A percentile compares a stretch with the other conserved stretches of the same genome.
phyloP scores from a whole-genome alignment of 2,888 invertebrate genomes.

The Sesia bembeciformis region DNA sequence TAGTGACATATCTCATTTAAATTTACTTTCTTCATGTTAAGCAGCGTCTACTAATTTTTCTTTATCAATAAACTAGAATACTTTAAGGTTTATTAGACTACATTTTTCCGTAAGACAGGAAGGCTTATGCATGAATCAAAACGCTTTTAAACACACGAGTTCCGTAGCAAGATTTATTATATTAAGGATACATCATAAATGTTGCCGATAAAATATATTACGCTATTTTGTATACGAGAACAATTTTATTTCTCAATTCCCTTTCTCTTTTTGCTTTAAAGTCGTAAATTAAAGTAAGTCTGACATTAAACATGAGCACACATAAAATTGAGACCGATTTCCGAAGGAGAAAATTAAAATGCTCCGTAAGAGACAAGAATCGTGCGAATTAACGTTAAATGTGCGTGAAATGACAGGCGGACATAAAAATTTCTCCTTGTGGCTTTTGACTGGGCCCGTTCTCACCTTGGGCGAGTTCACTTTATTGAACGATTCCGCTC shows the following conservation, averaged over 20 bases:
- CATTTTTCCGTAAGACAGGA: neutral
- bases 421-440: constrained; percentile 60
- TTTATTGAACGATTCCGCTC: constrained; percentile 46
- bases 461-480: constrained; percentile 51
- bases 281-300: constrained; percentile 42
- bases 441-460: constrained; percentile 46
- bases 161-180: constrained; percentile 38
- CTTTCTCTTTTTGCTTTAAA: constrained; percentile 26
- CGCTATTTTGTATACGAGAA: constrained; percentile 46
- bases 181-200: constrained; percentile 39
- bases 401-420: constrained; percentile 64
- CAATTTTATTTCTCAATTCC: constrained; percentile 52
- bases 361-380: constrained; percentile 44
- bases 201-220: constrained; percentile 42
- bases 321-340: constrained; percentile 41
- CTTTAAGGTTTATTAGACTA: neutral
- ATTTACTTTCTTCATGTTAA: too few relatives aligned
- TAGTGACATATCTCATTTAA: too few relatives aligned
- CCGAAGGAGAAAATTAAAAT: constrained; percentile 42
- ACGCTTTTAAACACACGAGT: constrained; percentile 10
- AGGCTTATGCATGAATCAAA: neutral
- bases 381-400: constrained; percentile 60
- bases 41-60: too few relatives aligned
- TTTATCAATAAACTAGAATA: too few relatives aligned
- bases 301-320: constrained; percentile 38